Evolutionary conservation across 2,797 vertebrate genomes (phyloP).

Genomic region (Ceyx erithaca): DNA sequence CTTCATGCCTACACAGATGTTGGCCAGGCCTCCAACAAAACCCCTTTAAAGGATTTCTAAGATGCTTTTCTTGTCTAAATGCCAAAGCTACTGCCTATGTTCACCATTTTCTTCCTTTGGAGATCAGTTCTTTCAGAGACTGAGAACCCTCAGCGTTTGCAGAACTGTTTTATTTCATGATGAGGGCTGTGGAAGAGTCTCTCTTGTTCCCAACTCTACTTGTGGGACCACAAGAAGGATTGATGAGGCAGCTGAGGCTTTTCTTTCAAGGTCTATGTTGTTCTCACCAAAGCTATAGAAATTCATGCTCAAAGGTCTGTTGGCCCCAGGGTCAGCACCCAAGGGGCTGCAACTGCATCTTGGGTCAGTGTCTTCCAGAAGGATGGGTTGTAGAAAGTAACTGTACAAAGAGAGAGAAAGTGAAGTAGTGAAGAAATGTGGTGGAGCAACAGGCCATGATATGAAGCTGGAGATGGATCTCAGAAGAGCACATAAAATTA

Average conservation of each 20-base stretch:
- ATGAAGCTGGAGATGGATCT: neutral
- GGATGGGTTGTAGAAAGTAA: neutral
- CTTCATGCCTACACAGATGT: neutral
- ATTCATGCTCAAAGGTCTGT: rapidly evolving
- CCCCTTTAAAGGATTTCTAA: no score
- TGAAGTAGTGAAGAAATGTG: no score
- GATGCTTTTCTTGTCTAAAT: neutral
- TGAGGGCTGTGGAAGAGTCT: neutral
- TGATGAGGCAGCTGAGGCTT: neutral
- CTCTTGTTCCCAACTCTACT: neutral
- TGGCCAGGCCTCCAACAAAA: neutral
- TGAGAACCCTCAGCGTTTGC: neutral
- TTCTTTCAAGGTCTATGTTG: no score
- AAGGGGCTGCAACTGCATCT: rapidly evolving
- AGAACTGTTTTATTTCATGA: neutral
- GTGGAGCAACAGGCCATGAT: neutral
- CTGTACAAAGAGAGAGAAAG: neutral
- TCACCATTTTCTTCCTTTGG: neutral
- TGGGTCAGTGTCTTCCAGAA: neutral
- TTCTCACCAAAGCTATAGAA: neutral
- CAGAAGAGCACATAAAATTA: neutral
- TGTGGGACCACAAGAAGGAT: neutral
- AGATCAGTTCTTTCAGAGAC: neutral
- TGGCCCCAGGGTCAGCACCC: neutral
- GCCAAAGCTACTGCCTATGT: neutral